Percentiles rank a stretch among this genome's conserved stretches.
These are phyloP conservation scores for Pheosia gnoma DNA, from an alignment of 2,888 invertebrate genomes.

Conservation along the genomic window DNA sequence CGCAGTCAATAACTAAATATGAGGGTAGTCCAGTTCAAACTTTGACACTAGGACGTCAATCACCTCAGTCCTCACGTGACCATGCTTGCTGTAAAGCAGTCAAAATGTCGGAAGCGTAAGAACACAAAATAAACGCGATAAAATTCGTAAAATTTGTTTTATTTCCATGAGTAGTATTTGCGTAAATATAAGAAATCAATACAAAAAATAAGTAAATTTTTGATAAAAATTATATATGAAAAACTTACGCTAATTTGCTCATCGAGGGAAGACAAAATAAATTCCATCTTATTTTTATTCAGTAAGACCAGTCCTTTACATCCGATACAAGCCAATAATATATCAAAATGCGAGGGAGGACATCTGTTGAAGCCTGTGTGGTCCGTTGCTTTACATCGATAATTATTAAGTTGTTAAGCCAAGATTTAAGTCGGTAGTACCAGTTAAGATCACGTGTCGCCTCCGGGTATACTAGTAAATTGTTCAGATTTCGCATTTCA, in stretches of 20 bases:
- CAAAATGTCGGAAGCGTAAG: too few relatives aligned
- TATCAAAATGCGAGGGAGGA: conserved; percentile 62
- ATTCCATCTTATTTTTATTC: conserved; percentile 2
- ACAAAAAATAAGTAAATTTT: not conserved
- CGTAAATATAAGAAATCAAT: too few relatives aligned
- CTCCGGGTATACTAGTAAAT: conserved; percentile 37
- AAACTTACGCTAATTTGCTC: not conserved
- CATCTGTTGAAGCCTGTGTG: conserved; percentile 55
- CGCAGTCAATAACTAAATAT: too few relatives aligned
- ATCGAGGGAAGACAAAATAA: not conserved
- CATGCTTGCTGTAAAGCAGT: too few relatives aligned
- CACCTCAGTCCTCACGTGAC: too few relatives aligned
- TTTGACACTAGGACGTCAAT: too few relatives aligned
- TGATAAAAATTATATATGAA: not conserved
- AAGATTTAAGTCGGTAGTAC: conserved; percentile 47
- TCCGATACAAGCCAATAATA: conserved; percentile 37
- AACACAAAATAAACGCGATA: too few relatives aligned
- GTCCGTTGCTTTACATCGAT: conserved; percentile 48
- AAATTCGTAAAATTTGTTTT: too few relatives aligned
- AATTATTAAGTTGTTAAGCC: conserved; percentile 61
- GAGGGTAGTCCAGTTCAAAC: too few relatives aligned
- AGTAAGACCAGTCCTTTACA: conserved; percentile 29
- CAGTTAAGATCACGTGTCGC: conserved; percentile 45
- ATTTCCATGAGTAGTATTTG: too few relatives aligned
- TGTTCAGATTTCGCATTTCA: conserved; percentile 41